phyloP scores from a whole-genome alignment of 2,888 invertebrate species.

The Drosophila picticornis region DNA sequence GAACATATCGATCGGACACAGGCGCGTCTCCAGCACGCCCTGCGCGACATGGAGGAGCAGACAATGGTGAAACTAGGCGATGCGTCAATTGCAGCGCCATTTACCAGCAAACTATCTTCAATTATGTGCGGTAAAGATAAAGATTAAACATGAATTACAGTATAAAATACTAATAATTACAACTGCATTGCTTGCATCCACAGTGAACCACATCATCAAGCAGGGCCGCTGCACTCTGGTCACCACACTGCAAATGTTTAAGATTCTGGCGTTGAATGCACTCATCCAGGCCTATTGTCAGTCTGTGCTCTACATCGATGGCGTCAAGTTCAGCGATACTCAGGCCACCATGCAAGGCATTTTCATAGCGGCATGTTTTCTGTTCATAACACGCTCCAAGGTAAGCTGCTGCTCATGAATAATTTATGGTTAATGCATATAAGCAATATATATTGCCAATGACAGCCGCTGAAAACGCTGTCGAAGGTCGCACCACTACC shows the following conservation, averaged over 20 bases:
- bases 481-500: constrained; percentile 98
- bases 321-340: constrained; percentile 98
- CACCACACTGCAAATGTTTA: constrained; percentile 99
- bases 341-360: constrained; percentile 99
- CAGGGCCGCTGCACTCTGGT: constrained; percentile 99
- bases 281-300: constrained; percentile 99
- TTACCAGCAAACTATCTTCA: constrained; percentile 98
- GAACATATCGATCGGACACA: constrained; percentile 82
- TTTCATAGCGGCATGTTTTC: constrained; percentile 97
- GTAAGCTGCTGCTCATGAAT: constrained; percentile 85
- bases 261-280: constrained; percentile 99
- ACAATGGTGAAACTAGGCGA: constrained; percentile 98
- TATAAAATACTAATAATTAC: background rate
- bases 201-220: constrained; percentile 99
- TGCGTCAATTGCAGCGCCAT: constrained; percentile 99
- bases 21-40: constrained; percentile 85
- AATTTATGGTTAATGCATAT: background rate
- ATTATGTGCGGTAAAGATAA: constrained; percentile 94
- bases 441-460: constrained; percentile 48
- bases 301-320: constrained; percentile 98
- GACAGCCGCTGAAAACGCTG: constrained; percentile 94
- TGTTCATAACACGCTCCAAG: constrained; percentile 99
- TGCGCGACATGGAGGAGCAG: constrained; percentile 94
- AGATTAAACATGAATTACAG: background rate
- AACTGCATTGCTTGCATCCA: constrained; percentile 63